Evolutionary conservation across 2,888 invertebrate species (phyloP), one percentile per base, ranked within the genome.

Genomic region (Polymixis lichenea): DNA sequence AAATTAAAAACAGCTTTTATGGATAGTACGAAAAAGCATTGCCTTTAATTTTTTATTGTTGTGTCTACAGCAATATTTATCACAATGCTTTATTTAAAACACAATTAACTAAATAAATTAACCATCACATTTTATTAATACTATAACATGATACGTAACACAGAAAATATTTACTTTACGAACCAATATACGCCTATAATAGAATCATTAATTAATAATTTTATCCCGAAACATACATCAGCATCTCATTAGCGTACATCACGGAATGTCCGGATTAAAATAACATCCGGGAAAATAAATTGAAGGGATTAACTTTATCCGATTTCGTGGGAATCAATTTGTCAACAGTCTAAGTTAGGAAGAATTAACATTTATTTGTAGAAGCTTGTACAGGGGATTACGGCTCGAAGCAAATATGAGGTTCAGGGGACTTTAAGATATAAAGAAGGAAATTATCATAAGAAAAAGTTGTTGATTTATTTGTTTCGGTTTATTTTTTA

Each of bases 291-390:
- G 69, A 82, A 68, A 86, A 85, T 84, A 85, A 88, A 86, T 83
- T 82, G 85, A 73, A 75, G 22, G 75, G 80, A 77, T 82, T 85
- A 61, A 72, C 65, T 77, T 84, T 77, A 84, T 83, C 78, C 77
- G 68, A 51, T 78, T 72, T 74, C 78, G 75, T 80, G 80, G 66
- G 67, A 83, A 88, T 88, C 84, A 87, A 90, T 89, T 90, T 88
- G 84, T 88, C 83, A 83, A 82, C 82, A 82, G 86, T 79, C 81
- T 82, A 80, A 85, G 77, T 85, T 85, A 76, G 83, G 83, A 83
- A 77, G 77, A 83, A 86, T 82, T 86, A 88, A 86, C 70, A 78
- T 86, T 87, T 82, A 80, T 74, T 82, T 82, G 73, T 75, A 28
- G 62, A 78, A 69, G 64, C 32, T 62, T 51, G 25, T 67, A 28